phyloP scores from a whole-genome alignment of 2,888 invertebrate genomes.

The Dicranocentrus wangi region DNA sequence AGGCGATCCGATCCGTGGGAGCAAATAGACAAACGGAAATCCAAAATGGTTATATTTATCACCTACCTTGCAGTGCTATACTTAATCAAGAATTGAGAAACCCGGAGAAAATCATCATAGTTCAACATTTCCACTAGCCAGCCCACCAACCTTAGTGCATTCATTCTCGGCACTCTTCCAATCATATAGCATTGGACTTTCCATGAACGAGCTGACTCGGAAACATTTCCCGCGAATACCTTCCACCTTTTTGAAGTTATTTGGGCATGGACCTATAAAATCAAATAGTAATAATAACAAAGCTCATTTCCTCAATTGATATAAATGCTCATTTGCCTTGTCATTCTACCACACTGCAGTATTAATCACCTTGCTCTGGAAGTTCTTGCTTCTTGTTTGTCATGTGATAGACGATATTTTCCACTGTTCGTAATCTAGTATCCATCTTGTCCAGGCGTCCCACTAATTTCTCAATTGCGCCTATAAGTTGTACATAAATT shows the following conservation, averaged over 20 bases:
- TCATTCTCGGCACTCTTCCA: constrained; percentile 72
- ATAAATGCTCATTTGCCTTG: constrained; percentile 8
- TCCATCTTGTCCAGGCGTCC: constrained; percentile 71
- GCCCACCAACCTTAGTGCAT: constrained; percentile 67
- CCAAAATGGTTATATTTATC: too few relatives aligned
- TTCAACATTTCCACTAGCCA: constrained; percentile 69
- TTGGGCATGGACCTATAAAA: constrained; percentile 67
- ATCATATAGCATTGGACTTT: constrained; percentile 62
- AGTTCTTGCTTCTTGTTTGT: constrained; percentile 64
- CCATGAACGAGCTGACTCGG: constrained; percentile 66
- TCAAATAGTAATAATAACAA: neutral
- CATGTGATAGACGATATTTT: constrained; percentile 69
- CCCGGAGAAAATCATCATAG: constrained; percentile 70
- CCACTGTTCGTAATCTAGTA: constrained; percentile 66
- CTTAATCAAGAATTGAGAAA: constrained; percentile 67
- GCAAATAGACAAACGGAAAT: too few relatives aligned
- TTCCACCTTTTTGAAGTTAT: constrained; percentile 69
- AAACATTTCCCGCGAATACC: constrained; percentile 71
- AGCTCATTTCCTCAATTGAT: neutral
- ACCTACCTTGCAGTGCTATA: constrained; percentile 61
- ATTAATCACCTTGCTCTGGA: constrained; percentile 65
- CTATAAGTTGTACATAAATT: constrained; percentile 68
- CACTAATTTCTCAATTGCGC: constrained; percentile 70
- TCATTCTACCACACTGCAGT: neutral
- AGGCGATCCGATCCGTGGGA: too few relatives aligned